These are phyloP conservation scores for Gadopsis bispinosus DNA, from an alignment of 2,797 vertebrate species.

Conservation along the genomic window DNA sequence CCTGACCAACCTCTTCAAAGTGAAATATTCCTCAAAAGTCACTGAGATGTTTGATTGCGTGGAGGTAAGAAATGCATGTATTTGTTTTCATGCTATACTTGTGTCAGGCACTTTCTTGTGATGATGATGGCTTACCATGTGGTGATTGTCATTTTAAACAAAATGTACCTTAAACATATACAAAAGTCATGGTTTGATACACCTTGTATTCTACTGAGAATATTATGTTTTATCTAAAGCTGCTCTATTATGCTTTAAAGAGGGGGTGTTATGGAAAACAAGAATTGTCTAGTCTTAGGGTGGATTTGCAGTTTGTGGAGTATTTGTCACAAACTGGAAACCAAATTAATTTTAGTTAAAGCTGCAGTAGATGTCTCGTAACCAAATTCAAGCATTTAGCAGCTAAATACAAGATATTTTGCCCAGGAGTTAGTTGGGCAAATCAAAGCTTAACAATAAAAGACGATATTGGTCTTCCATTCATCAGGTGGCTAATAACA, in stretches of 20 bases:
- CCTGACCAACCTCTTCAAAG: constrained; percentile 94
- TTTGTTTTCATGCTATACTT: constrained; percentile 3
- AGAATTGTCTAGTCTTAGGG: neutral
- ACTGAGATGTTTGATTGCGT: constrained; percentile 94
- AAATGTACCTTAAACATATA: neutral
- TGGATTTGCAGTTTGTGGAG: neutral
- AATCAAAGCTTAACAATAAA: neutral
- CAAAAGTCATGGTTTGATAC: constrained; percentile 1
- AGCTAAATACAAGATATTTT: neutral
- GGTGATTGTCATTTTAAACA: neutral
- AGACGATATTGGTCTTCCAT: neutral
- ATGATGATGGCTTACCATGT: neutral
- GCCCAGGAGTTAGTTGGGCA: neutral
- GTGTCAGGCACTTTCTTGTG: neutral
- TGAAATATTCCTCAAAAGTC: constrained; percentile 94
- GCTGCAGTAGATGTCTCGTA: neutral
- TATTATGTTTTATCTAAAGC: constrained; percentile 6
- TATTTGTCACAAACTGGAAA: neutral
- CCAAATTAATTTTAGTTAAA: neutral
- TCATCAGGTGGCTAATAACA: neutral
- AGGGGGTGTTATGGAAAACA: neutral
- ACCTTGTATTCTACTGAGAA: constrained; percentile 5
- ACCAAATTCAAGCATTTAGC: neutral
- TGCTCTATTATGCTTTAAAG: neutral
- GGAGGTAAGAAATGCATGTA: constrained; percentile 86